These are phyloP conservation scores for Alexandromys fortis DNA, from an alignment of 2,113 vertebrate species.

Conservation along the genomic window DNA sequence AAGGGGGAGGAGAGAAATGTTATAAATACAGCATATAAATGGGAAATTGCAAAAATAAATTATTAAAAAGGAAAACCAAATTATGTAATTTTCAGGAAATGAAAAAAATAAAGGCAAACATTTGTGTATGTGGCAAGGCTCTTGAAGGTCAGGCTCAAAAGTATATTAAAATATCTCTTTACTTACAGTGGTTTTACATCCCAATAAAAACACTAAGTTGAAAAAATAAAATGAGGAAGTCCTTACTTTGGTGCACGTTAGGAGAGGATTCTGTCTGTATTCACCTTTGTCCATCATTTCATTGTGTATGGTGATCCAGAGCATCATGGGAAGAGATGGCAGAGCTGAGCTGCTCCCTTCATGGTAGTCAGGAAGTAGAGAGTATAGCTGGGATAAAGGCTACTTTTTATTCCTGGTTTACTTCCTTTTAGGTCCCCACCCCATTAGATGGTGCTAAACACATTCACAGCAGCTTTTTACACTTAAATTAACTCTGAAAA, in stretches of 20 bases:
- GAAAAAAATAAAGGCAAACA: not conserved
- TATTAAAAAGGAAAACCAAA: not conserved
- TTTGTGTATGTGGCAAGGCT: not conserved
- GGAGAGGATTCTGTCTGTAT: not conserved
- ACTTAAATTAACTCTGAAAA: not conserved
- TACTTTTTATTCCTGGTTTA: not conserved
- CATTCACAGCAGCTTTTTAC: not conserved
- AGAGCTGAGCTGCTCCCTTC: not conserved
- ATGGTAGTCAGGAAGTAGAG: not conserved
- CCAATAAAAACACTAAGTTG: not conserved
- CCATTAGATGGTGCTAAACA: not conserved
- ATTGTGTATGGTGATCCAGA: not conserved
- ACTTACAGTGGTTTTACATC: not conserved
- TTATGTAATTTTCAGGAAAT: not conserved
- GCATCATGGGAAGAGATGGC: not conserved
- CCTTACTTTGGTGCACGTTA: not conserved
- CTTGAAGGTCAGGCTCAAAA: not conserved
- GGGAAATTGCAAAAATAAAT: not conserved
- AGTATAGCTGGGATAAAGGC: not conserved
- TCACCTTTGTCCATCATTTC: not conserved
- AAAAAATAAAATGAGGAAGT: not conserved
- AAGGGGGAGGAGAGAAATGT: not conserved
- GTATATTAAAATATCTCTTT: not conserved
- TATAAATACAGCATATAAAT: not conserved
- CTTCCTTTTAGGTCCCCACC: no score